phyloP scores from a whole-genome alignment of 2,113 vertebrate genomes.

The Piaya cayana region DNA sequence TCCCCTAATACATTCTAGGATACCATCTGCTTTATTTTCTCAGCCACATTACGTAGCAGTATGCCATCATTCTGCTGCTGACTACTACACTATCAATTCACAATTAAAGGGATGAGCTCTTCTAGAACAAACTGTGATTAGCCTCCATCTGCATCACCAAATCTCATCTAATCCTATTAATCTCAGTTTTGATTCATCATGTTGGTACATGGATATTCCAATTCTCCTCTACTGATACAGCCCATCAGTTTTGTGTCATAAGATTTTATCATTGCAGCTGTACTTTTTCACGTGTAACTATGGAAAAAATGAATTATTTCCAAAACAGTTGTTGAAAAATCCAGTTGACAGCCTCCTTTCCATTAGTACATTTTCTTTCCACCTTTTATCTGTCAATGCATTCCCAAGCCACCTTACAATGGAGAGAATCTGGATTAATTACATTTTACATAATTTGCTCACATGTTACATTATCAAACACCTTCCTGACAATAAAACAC shows the following conservation, averaged over 20 bases:
- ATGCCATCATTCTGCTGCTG: background rate
- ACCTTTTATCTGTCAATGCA: background rate
- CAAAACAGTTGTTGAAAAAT: background rate
- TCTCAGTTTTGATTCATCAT: background rate
- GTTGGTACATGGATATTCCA: background rate
- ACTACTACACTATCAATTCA: background rate
- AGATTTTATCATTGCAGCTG: background rate
- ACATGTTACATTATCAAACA: background rate
- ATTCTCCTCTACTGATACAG: background rate
- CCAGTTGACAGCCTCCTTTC: background rate
- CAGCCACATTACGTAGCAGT: background rate
- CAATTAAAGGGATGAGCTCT: background rate
- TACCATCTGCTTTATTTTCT: background rate
- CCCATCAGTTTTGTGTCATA: fast-evolving
- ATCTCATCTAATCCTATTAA: background rate
- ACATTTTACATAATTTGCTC: background rate
- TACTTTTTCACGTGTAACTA: background rate
- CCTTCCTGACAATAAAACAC: background rate
- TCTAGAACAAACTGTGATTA: background rate
- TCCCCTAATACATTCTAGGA: background rate
- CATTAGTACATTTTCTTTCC: background rate
- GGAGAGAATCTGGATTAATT: no score
- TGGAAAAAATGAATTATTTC: background rate
- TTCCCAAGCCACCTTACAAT: background rate
- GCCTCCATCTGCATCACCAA: background rate